Base-by-base conservation (phyloP, 2,888 invertebrate genomes). In the Pogonocherus hispidulus region DNA sequence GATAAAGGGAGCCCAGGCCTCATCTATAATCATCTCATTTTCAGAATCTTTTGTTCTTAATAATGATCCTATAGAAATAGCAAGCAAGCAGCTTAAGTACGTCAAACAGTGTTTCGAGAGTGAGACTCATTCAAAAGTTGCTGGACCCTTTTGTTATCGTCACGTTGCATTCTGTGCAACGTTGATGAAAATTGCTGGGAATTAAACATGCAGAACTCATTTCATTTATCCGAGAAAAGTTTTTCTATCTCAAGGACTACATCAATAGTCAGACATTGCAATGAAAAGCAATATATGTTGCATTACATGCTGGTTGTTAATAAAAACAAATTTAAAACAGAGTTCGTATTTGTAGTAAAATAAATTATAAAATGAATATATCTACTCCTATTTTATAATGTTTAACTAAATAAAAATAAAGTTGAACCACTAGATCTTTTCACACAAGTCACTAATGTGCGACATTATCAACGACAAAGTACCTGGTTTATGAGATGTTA, bases 21-120 rank as follows among this genome's bases (percentile, higher is more conserved):
- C 83, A 83, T 84, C 83, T 80, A 83, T 83, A 84, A 84, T 84
- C 84, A 84, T 84, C 84, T 84, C 84, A 83, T 85, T 85, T 83
- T 82, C 81, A 78, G 79, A 82, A 83, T 83, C 85, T 84, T 85
- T 85, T 85, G 85, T 85, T 84, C 84, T 79, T 83, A 84, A 84
- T 84, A 85, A 84, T 84, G 84, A 85, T 83, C 80, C 84, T 76
- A 82, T 79, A 77, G 79, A 81, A 80, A 80, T 75, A 70, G 68
- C 73, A 75, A 77, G 76, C 72, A 67, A 74, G 73, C 73, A 74
- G 74, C 78, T 75, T 73, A 74, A 79, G 79, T 76, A 78, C 79
- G 78, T 77, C 80, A 79, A 80, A 81, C 79, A 79, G 74, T 78
- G 78, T 80, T 79, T 80, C 79, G 76, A 78, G 78, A 76, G 77